Conservation (phyloP, 1,140 invertebrate genomes). For the Bombus cullumanus region DNA sequence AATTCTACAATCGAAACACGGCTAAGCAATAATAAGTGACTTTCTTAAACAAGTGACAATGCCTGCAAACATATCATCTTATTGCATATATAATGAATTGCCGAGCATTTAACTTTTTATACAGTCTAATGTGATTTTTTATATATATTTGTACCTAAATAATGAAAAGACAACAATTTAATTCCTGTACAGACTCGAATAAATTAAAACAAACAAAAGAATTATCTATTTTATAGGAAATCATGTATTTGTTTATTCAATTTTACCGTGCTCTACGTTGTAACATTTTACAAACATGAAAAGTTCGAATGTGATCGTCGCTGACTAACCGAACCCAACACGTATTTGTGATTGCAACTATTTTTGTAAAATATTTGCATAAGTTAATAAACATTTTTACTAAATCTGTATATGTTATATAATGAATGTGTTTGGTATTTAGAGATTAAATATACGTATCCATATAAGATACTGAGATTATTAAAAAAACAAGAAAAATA, state of each 20-base stretch:
- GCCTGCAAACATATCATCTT: conserved; percentile 19
- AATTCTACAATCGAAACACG: neutral
- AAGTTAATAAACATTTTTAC: conserved; percentile 57
- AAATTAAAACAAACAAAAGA: conserved; percentile 11
- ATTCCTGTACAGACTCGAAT: conserved; percentile 21
- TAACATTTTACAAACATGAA: conserved; percentile 7
- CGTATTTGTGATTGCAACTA: conserved; percentile 49
- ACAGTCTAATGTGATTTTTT: neutral
- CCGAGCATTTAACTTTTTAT: neutral
- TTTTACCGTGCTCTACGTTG: neutral
- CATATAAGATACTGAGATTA: neutral
- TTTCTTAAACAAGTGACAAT: neutral
- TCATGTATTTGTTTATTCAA: neutral
- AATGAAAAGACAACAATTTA: neutral
- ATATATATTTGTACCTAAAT: conserved; percentile 3
- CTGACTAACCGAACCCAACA: conserved; percentile 13
- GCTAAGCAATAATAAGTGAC: neutral
- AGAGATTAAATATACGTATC: neutral
- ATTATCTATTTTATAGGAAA: conserved; percentile 13
- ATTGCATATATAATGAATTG: neutral
- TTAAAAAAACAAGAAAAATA: neutral
- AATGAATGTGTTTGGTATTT: neutral
- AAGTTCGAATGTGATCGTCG: conserved; percentile 52
- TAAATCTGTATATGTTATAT: conserved; percentile 30
- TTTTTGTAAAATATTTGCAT: conserved; percentile 63